Base-by-base conservation (phyloP, 2,113 vertebrate species). In the Stigmatopora nigra region DNA sequence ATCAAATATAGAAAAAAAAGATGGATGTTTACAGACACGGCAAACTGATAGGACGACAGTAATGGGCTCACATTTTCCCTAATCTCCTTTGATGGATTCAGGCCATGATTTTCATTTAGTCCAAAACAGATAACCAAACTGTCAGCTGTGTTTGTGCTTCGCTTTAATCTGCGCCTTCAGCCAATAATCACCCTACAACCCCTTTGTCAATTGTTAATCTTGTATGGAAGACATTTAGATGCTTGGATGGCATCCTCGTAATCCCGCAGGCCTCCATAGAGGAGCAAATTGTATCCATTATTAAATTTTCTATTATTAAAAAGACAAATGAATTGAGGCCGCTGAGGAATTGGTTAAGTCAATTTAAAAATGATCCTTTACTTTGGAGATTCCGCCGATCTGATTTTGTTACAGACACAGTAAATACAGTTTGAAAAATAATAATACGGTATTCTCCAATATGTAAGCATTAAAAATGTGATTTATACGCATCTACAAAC, bases 101-200 rank as follows among this genome's bases (percentile, higher is more conserved):
- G 91, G 92, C 91, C 93, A 94, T 92, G 92, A 89, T 94, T 93
- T 94, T 94, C 90, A 95, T 95, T 94, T 93, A 92, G 89, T 92
- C 88, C 89, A 93, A 91, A 92, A 92, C 90, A 73, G 93, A 96
- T 94, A 93, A 92, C 89, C 90, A 91, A 93, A 93, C 92, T 93
- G 92, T 95, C 93, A 93, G 87, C 88, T 91, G 83, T 85, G 86
- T 91, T 61, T 91, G 91, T 90, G 86, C 90, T 89, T 91, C 78
- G 82, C 89, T 94, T 93, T 95, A 93, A 94, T 94, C 92, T 93
- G 89, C 88, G 88, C 92, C 90, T 82, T 86, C 80, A 94, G 92
- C 90, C 90, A 93, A 94, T 93, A 94, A 94, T 92, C 91, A 91
- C 91, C 87, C 84, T 74, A 82, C 82, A 89, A 89, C 87, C 84